These are phyloP conservation scores for Anomalospiza imberbis DNA, from an alignment of 2,797 vertebrate genomes.

Conservation along the genomic window DNA sequence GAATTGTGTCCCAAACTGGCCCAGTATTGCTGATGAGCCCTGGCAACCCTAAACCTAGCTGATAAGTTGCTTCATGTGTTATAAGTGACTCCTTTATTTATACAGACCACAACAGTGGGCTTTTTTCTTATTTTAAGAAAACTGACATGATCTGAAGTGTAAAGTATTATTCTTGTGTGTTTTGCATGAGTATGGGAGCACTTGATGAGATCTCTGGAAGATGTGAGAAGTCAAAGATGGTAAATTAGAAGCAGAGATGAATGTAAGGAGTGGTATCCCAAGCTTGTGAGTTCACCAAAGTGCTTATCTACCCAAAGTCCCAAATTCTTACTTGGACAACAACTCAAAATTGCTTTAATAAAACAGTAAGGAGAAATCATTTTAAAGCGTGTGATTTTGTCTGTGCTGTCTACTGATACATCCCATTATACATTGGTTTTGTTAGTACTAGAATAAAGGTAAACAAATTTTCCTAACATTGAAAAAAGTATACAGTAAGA, in stretches of 20 bases:
- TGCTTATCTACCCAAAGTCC: neutral
- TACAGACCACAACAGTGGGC: neutral
- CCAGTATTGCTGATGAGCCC: neutral
- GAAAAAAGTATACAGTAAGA: neutral
- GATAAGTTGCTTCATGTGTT: neutral
- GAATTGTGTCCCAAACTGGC: neutral
- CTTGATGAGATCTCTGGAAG: neutral
- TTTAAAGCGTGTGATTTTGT: neutral
- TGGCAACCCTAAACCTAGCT: neutral
- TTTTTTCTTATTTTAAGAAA: neutral
- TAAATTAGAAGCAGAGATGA: conserved; percentile 20
- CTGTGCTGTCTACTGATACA: neutral
- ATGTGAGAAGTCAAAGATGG: neutral
- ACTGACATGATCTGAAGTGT: neutral
- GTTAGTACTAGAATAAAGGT: neutral
- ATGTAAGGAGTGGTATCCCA: neutral
- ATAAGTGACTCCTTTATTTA: neutral
- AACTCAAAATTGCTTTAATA: neutral
- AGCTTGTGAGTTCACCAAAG: neutral
- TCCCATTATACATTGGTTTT: neutral
- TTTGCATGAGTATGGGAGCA: neutral
- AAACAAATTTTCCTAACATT: neutral
- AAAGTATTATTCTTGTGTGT: neutral
- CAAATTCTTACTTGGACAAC: neutral
- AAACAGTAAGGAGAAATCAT: neutral